Base-by-base conservation (phyloP, 2,113 vertebrate genomes). In the Tor tambroides region DNA sequence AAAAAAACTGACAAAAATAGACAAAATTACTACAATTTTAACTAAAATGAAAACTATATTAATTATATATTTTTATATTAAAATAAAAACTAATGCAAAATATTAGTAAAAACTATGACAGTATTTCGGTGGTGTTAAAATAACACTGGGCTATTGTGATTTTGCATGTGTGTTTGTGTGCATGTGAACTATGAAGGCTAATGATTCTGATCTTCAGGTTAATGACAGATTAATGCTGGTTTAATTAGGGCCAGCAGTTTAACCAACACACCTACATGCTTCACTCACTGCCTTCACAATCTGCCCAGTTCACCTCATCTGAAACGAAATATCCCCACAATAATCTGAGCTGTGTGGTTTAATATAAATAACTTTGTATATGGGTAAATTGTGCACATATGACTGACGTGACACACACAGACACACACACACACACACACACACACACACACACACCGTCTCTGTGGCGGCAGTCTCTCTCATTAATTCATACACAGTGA, bases 401-500 rank as follows among this genome's bases (percentile, higher is more conserved):
- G n/a, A 75, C 19, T 74, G 26, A 87, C 59, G 43, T 41, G 71
- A 35, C 28, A 35, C 35, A 35, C 35, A 35, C 35, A 35, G 4
- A 35, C 35, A 4, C 35, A 35, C 35, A 4, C 35, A 5, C 35
- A 63, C 87, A 35, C 74, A 81, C 46, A 54, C 65, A 43, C n/a
- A 76, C 59, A 43, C 76, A 80, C 59, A 83, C 80, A 79, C 79
- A 81, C 87, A 51, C 75, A 85, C 75, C 26, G 49, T 83, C 77
- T 86, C 69, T 71, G 72, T 87, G 46, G 80, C 63, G 54, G 74
- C 72, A 83, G 87, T 88, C 85, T 89, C 88, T 92, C 83, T 83
- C 84, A 87, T 89, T 92, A 91, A 88, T 91, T 89, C 85, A 89
- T 87, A 88, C 90, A 90, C 91, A 90, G 87, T 59, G 86, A 89